Conservation (phyloP, 2,113 vertebrate genomes). For the Xenopus borealis region DNA sequence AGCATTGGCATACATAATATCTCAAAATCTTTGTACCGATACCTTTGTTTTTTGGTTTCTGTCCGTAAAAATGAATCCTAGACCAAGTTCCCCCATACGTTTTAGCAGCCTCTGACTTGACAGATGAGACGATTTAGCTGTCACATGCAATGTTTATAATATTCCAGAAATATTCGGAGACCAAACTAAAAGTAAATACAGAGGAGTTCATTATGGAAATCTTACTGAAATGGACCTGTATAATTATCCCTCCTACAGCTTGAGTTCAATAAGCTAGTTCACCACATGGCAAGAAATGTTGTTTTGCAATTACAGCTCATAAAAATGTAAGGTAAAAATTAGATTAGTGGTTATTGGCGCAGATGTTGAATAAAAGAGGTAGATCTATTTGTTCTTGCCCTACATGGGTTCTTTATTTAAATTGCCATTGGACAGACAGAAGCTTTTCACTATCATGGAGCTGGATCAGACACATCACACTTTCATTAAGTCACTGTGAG, state of each 20-base stretch:
- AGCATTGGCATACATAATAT: too few relatives aligned
- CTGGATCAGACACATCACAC: slow-evolving; percentile 32
- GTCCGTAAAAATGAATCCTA: too few relatives aligned
- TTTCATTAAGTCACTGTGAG: slow-evolving; percentile 2
- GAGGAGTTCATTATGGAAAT: slow-evolving; percentile 46
- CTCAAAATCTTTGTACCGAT: too few relatives aligned
- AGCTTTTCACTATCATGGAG: slow-evolving; percentile 22
- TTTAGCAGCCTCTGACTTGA: background rate
- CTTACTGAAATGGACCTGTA: slow-evolving; percentile 41
- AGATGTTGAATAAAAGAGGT: slow-evolving; percentile 46
- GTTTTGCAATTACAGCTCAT: slow-evolving; percentile 47
- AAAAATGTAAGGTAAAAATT: slow-evolving; percentile 48
- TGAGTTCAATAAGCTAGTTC: slow-evolving; percentile 47
- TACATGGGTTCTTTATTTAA: slow-evolving; percentile 44
- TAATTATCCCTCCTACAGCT: slow-evolving; percentile 46
- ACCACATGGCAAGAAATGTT: slow-evolving; percentile 47
- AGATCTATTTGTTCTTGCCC: slow-evolving; percentile 44
- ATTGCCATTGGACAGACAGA: slow-evolving; percentile 36
- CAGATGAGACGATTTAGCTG: slow-evolving; percentile 31
- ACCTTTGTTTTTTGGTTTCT: too few relatives aligned
- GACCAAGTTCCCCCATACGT: background rate
- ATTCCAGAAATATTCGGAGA: slow-evolving; percentile 38
- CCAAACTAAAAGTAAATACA: slow-evolving; percentile 42
- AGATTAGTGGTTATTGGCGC: slow-evolving; percentile 46
- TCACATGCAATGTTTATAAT: slow-evolving; percentile 42